Percentiles rank a stretch among this genome's conserved stretches.
These are phyloP conservation scores for Orthonyx spaldingii DNA, from an alignment of 2,113 vertebrate species.

Conservation along the genomic window DNA sequence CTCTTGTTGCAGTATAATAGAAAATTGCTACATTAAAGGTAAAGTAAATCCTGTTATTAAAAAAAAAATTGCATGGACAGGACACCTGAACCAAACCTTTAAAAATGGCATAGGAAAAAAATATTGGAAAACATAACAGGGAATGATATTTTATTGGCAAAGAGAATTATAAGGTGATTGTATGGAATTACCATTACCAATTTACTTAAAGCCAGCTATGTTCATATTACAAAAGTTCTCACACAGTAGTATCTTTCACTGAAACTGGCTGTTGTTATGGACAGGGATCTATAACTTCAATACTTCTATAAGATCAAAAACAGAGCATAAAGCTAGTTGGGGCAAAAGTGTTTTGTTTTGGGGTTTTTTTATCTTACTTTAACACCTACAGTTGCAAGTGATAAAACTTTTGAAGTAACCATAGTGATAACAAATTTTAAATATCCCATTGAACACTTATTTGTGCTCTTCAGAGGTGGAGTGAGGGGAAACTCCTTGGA, in stretches of 20 bases:
- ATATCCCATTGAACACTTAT: background rate
- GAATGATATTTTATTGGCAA: background rate
- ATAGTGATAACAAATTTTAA: background rate
- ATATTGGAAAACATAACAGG: background rate
- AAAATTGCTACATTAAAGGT: background rate
- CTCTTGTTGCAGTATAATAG: background rate
- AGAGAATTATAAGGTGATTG: background rate
- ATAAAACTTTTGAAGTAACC: background rate
- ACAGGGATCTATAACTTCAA: background rate
- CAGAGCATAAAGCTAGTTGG: background rate
- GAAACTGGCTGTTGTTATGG: background rate
- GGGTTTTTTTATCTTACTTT: background rate
- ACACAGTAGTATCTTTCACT: background rate
- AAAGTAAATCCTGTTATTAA: background rate
- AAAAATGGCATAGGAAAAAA: background rate
- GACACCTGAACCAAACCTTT: background rate
- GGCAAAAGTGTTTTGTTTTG: background rate
- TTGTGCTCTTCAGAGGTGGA: background rate
- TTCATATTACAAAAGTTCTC: background rate
- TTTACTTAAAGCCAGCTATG: background rate
- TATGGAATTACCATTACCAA: background rate
- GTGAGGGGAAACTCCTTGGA: accelerated
- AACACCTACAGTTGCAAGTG: background rate
- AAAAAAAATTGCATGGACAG: background rate
- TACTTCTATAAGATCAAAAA: background rate